A percentile compares a stretch with the other conserved stretches of the same genome.
These are phyloP conservation scores for Callipepla californica DNA, from an alignment of 2,113 vertebrate species.

Conservation along the genomic window DNA sequence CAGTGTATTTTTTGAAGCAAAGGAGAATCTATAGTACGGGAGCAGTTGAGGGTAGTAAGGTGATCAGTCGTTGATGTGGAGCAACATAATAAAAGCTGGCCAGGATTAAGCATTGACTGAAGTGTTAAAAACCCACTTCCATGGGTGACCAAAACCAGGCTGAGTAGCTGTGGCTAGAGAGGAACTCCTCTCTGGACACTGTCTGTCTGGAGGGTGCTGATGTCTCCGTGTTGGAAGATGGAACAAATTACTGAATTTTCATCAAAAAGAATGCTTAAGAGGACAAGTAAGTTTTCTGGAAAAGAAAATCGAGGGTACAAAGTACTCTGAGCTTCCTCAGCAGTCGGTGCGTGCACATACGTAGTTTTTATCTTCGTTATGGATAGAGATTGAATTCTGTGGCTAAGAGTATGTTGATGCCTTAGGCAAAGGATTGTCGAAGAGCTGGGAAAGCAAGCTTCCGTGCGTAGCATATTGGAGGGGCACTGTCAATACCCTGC, in stretches of 20 bases:
- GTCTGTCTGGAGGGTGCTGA: neutral
- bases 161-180: neutral
- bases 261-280: neutral
- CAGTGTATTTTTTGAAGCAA: neutral
- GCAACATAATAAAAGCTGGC: neutral
- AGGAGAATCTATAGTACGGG: fast-evolving
- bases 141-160: neutral
- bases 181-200: neutral
- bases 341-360: neutral
- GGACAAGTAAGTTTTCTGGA: neutral
- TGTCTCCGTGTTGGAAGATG: neutral
- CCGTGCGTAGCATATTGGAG: neutral
- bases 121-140: neutral
- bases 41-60: neutral
- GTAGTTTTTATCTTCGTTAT: constrained; percentile 24
- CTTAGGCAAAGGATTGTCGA: constrained; percentile 36
- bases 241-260: neutral
- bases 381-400: constrained; percentile 32
- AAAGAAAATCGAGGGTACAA: neutral
- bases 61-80: neutral
- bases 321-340: constrained; percentile 8
- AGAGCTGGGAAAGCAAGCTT: constrained; percentile 38
- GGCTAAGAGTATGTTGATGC: constrained; percentile 41
- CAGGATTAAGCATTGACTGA: neutral
- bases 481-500: neutral